These are phyloP conservation scores for Erannis defoliaria DNA, from an alignment of 2,888 invertebrate species.

Conservation along the genomic window DNA sequence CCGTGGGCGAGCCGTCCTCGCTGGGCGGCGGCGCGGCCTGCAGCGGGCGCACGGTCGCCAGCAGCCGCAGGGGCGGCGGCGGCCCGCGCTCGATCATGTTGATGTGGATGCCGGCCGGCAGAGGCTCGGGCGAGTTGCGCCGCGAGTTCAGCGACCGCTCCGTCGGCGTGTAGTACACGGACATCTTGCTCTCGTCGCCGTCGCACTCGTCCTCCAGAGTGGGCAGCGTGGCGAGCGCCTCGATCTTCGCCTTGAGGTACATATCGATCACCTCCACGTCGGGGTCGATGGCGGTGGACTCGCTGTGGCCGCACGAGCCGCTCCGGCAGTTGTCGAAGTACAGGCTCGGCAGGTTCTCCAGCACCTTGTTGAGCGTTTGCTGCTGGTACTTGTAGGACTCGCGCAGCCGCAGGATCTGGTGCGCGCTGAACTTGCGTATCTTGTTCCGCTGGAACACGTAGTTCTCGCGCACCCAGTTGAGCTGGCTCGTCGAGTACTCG, in stretches of 20 bases:
- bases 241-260: conserved; percentile 89
- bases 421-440: conserved; percentile 97
- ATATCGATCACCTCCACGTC: conserved; percentile 89
- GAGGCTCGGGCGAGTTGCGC: conserved; percentile 72
- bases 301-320: conserved; percentile 92
- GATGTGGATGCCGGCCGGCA: conserved; percentile 88
- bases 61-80: conserved; percentile 65
- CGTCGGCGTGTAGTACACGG: conserved; percentile 94
- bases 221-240: conserved; percentile 86
- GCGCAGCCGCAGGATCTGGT: conserved; percentile 94
- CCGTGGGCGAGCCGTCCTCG: conserved; percentile 53
- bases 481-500: conserved; percentile 96
- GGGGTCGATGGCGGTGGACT: conserved; percentile 90
- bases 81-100: conserved; percentile 87
- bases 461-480: conserved; percentile 97
- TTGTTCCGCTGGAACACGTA: conserved; percentile 98
- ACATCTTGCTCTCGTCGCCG: conserved; percentile 87
- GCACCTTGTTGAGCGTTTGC: conserved; percentile 96
- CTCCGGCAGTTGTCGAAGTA: conserved; percentile 98
- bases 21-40: conserved; percentile 47
- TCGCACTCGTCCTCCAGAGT: conserved; percentile 69
- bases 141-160: conserved; percentile 87
- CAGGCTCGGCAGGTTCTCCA: conserved; percentile 96
- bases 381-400: conserved; percentile 99
- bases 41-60: conserved; percentile 61